Evolutionary conservation across 2,888 invertebrate genomes (phyloP).

Genomic region (Melinopterus prodromus): DNA sequence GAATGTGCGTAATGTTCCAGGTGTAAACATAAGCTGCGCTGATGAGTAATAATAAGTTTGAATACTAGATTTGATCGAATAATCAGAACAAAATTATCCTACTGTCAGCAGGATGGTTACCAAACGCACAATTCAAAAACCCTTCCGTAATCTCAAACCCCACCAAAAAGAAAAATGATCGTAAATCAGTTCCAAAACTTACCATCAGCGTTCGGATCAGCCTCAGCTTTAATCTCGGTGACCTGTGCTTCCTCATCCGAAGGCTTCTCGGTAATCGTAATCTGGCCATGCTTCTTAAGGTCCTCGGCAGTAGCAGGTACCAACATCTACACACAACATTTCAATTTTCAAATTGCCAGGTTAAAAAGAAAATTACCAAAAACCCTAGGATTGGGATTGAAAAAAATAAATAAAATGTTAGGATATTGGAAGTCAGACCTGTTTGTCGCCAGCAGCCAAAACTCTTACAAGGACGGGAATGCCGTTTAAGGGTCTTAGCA

Average conservation of each 20-base stretch:
- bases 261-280: conserved; percentile 57
- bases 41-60: no score
- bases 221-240: conserved; percentile 25
- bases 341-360: neutral
- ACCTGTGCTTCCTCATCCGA: conserved; percentile 28
- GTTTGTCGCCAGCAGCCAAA: conserved; percentile 64
- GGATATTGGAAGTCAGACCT: conserved; percentile 48
- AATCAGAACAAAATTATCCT: no score
- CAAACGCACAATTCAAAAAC: no score
- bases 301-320: conserved; percentile 79
- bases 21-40: no score
- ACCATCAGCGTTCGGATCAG: conserved; percentile 18
- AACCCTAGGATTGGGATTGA: neutral
- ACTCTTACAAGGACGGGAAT: conserved; percentile 76
- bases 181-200: neutral
- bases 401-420: neutral
- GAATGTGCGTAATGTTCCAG: no score
- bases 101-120: no score
- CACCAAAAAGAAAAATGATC: neutral
- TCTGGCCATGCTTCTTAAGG: conserved; percentile 71
- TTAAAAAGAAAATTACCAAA: neutral
- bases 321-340: conserved; percentile 64
- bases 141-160: neutral
- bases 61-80: no score
- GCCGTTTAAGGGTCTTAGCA: conserved; percentile 72